Percentiles rank a stretch among this genome's conserved stretches.
phyloP scores from a whole-genome alignment of 2,113 vertebrate species.

The Myrmecophaga tridactyla region DNA sequence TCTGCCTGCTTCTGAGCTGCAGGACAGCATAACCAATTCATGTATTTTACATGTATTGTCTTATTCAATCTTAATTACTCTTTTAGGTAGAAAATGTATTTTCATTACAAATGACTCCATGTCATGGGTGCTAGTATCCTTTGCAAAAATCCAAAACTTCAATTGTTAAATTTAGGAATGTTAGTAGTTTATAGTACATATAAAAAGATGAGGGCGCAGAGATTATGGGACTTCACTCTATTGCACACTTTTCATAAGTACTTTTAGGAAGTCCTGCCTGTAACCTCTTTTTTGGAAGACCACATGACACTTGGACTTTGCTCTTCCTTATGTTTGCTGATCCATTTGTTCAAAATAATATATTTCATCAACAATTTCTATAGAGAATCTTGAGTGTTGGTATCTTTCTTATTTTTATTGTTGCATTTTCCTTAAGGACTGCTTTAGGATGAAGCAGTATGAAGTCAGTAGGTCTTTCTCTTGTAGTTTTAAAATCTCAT shows the following conservation, averaged over 20 bases:
- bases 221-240: not conserved
- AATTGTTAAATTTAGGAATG: not conserved
- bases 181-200: not conserved
- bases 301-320: not conserved
- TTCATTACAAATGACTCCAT: not conserved
- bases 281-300: not conserved
- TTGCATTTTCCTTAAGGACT: not conserved
- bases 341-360: not conserved
- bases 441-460: not conserved
- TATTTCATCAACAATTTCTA: not conserved
- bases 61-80: not conserved
- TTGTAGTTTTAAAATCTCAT: not conserved
- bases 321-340: not conserved
- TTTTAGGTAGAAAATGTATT: not conserved
- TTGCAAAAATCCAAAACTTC: not conserved
- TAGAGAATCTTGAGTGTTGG: not conserved
- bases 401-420: not conserved
- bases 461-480: not conserved
- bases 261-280: not conserved
- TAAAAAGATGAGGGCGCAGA: not conserved
- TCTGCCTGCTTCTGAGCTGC: not conserved
- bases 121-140: not conserved
- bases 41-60: not conserved
- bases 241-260: not conserved
- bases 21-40: not conserved